Evolutionary conservation across 2,888 invertebrate genomes (phyloP), one percentile per base, ranked within the genome.

Genomic region (Scaptomyza reducta): DNA sequence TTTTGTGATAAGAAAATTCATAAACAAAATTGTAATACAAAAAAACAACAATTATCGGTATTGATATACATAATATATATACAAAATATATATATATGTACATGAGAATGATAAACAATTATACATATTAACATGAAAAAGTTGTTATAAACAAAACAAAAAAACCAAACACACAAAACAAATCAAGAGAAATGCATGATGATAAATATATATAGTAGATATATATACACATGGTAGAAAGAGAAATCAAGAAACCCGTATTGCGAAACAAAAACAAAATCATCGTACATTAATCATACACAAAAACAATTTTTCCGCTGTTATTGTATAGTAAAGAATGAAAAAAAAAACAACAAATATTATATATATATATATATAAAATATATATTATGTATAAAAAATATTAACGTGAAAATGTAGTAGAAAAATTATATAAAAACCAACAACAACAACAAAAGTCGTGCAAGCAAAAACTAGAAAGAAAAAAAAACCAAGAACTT

Each of bases 281-380:
- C 14, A 38, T 16, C 40, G 16, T 14, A 38, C 16, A 40, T n/a
- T 35, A 5, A 35, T 40, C 63, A 80, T 77, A 84, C 3, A 22
- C 22, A 22, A 22, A 22, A 22, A 22, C 84, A 79, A 79, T 77
- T 88, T 90, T 89, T 89, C 89, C 90, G 89, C 88, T 90, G 90
- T 90, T 90, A 90, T 90, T 82, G 90, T 90, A 90, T 90, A 90
- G 90, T 88, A 89, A 89, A 88, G 80, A 82, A 88, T 86, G 88
- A 89, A 13, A 33, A 35, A 14, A 38, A 75, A 83, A 67, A 81
- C 22, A 22, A 22, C 22, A 22, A 86, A 87, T 87, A 82, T 85
- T 89, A 89, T 89, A 89, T 88, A 88, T 88, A 89, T 11, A 11
- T 88, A 88, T 89, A 88, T 88, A 89, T 88, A 75, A 88, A 83